These are phyloP conservation scores for Crypturellus tataupa DNA, from an alignment of 2,797 vertebrate species.

Conservation along the genomic window DNA sequence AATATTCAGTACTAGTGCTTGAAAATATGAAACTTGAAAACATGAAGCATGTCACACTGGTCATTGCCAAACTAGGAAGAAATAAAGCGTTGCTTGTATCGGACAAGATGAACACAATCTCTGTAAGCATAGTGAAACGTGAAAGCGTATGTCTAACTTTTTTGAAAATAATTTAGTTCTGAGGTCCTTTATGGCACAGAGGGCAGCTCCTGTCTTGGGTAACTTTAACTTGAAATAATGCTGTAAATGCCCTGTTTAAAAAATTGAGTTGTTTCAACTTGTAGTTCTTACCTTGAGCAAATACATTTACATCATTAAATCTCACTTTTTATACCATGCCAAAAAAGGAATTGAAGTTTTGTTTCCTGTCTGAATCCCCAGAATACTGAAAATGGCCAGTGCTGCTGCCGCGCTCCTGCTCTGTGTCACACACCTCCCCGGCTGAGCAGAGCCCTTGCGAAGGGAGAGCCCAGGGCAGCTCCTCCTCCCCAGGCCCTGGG, in stretches of 20 bases:
- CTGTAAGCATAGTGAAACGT: constrained; percentile 13
- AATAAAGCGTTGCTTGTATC: constrained; percentile 33
- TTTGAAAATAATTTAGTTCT: not conserved
- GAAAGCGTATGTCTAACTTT: not conserved
- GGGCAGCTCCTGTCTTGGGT: not conserved
- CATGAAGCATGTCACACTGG: not conserved
- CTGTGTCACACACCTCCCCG: rapidly evolving
- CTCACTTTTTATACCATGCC: not conserved
- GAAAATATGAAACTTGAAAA: not conserved
- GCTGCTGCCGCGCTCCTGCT: rapidly evolving
- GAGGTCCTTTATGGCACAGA: not conserved
- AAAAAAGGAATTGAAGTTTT: not conserved
- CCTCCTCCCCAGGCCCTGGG: no score
- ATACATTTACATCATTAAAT: not conserved
- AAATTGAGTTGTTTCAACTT: not conserved
- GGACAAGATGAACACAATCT: not conserved
- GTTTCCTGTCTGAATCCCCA: not conserved
- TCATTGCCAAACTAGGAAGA: not conserved
- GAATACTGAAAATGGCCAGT: rapidly evolving
- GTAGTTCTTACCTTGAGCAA: not conserved
- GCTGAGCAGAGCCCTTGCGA: not conserved
- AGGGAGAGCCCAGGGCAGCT: no score
- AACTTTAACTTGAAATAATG: not conserved
- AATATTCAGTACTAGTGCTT: constrained; percentile 42
- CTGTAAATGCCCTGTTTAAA: not conserved